A percentile compares a stretch with the other conserved stretches of the same genome.
Conservation (phyloP, 2,113 vertebrate genomes). For the Chaetodon trifascialis region DNA sequence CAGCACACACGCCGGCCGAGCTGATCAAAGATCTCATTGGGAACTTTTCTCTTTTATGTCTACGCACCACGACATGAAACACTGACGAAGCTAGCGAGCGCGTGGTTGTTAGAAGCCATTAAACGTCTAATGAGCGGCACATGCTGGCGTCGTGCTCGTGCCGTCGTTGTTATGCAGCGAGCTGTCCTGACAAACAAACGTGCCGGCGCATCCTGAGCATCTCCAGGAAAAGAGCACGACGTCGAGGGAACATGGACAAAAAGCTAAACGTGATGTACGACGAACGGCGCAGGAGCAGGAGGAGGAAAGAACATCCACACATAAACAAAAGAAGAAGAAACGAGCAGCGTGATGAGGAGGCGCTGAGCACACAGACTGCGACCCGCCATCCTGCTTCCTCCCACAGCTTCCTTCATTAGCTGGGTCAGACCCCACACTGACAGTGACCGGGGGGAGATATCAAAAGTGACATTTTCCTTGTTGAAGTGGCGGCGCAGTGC, state of each 20-base stretch:
- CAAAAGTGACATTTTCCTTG: constrained; percentile 74
- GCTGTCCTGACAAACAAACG: constrained; percentile 49
- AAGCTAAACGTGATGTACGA: background rate
- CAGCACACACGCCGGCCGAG: constrained; percentile 23
- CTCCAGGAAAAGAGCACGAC: constrained; percentile 20
- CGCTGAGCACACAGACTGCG: constrained; percentile 13
- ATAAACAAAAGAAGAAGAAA: constrained; percentile 25
- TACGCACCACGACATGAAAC: constrained; percentile 42
- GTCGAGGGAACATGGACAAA: background rate
- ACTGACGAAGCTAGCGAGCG: constrained; percentile 32
- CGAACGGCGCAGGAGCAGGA: constrained; percentile 27
- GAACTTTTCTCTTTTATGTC: constrained; percentile 48
- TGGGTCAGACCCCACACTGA: constrained; percentile 58
- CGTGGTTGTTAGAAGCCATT: constrained; percentile 57
- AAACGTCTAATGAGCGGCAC: constrained; percentile 62
- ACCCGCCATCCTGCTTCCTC: constrained; percentile 56
- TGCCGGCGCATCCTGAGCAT: constrained; percentile 40
- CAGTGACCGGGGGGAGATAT: constrained; percentile 73
- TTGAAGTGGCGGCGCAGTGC: constrained; percentile 63
- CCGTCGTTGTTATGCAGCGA: constrained; percentile 60
- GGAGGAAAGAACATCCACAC: constrained; percentile 25
- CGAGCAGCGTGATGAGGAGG: constrained; percentile 16
- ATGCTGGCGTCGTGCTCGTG: constrained; percentile 51
- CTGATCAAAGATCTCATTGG: constrained; percentile 49
- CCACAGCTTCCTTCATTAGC: constrained; percentile 73